Conservation (phyloP, 2,797 vertebrate species). For the Glossophaga mutica region DNA sequence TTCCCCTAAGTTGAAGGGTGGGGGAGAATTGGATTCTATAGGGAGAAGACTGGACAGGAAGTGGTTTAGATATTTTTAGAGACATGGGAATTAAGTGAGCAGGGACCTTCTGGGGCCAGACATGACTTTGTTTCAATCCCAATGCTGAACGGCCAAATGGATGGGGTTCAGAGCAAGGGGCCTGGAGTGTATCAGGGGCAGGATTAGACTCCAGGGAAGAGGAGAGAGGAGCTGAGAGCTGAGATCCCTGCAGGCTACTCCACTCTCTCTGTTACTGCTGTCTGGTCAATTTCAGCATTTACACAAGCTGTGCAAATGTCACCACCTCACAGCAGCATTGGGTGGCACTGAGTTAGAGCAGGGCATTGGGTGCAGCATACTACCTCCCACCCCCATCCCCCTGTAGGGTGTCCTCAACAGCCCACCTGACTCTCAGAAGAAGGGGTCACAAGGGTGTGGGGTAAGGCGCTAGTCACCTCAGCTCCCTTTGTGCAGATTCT, state of each 20-base stretch:
- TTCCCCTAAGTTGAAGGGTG: neutral
- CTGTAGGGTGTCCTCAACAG: no score
- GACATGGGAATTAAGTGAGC: constrained; percentile 59
- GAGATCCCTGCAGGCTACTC: neutral
- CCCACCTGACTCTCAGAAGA: neutral
- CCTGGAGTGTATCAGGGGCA: neutral
- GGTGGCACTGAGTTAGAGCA: neutral
- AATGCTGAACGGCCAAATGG: constrained; percentile 31
- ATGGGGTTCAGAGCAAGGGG: neutral
- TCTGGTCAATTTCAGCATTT: neutral
- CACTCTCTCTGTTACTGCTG: constrained; percentile 47
- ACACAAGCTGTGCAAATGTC: neutral
- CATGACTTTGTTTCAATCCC: constrained; percentile 13
- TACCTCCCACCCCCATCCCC: no score
- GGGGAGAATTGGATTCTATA: neutral
- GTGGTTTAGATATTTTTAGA: constrained; percentile 65
- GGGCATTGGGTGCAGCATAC: neutral
- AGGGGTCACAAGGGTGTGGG: neutral
- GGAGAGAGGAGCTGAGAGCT: neutral
- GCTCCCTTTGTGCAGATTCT: constrained; percentile 26
- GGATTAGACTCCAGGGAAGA: neutral
- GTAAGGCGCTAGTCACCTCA: neutral
- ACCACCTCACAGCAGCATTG: neutral
- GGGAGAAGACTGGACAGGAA: constrained; percentile 34
- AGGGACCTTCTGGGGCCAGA: constrained; percentile 32